These are phyloP conservation scores for Cardiocondyla obscurior DNA, from an alignment of 1,140 invertebrate species.

Conservation along the genomic window DNA sequence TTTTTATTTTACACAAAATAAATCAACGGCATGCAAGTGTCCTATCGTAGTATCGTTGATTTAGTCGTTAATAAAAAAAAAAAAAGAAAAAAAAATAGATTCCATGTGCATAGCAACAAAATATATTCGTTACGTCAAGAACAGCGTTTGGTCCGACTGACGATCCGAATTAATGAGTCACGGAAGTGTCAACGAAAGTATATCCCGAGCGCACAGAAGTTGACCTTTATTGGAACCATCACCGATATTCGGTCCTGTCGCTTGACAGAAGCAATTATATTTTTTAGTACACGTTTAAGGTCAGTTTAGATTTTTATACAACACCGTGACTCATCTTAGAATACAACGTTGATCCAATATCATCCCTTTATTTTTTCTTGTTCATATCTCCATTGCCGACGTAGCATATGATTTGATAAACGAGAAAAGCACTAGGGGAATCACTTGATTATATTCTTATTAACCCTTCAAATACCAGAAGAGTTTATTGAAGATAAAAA, in stretches of 20 bases:
- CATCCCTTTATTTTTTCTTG: constrained; percentile 54
- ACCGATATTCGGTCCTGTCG: constrained; percentile 56
- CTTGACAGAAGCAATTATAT: constrained; percentile 70
- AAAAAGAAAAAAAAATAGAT: too few relatives aligned
- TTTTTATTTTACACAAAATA: constrained; percentile 17
- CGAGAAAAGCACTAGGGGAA: constrained; percentile 41
- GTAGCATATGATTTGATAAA: constrained; percentile 39
- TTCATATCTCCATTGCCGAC: constrained; percentile 14
- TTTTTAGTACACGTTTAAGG: constrained; percentile 77
- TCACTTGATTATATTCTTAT: constrained; percentile 51
- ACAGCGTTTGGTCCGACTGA: constrained; percentile 58
- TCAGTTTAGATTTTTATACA: constrained; percentile 82
- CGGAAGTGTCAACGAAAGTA: constrained; percentile 68
- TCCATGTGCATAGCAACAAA: constrained; percentile 35
- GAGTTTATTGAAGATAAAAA: constrained; percentile 64
- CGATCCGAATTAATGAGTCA: constrained; percentile 63
- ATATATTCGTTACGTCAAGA: constrained; percentile 43
- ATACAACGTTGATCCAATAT: constrained; percentile 53
- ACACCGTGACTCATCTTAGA: constrained; percentile 71
- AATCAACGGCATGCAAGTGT: constrained; percentile 41
- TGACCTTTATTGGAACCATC: constrained; percentile 30
- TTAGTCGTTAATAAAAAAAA: constrained; percentile 45
- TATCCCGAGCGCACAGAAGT: constrained; percentile 54
- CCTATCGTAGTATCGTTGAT: constrained; percentile 63
- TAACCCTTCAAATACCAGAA: constrained; percentile 56